Base-by-base conservation (phyloP, 2,888 invertebrate species). In the Ectropis crepuscularia region DNA sequence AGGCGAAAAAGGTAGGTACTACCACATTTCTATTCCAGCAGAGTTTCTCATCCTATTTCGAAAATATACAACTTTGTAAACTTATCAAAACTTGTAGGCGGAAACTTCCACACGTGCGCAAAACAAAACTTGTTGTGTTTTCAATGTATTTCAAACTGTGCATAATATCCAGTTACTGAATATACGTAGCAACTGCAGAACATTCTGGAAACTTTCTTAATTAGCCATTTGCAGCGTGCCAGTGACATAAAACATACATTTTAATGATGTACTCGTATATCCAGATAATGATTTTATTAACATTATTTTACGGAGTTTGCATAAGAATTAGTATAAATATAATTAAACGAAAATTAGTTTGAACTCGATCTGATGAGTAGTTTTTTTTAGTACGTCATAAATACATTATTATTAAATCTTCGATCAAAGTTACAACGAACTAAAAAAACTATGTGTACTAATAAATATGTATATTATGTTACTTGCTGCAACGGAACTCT, bases 171-270 rank as follows among this genome's bases (percentile, higher is more conserved):
- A n/a, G 48, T 53, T 62, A 57, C 57, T 11, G 39, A 49, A 53
- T 16, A 9, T 53, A 45, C 48, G 16, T 10, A 50, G 50, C 57
- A 49, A 38, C 42, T 58, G 49, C 39, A 12, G 38, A 53, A 58
- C 37, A 57, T 45, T 37, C 39, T 2, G 39, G 37, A 8, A 59
- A 63, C 59, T 64, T 59, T 60, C 59, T 55, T 51, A 59, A 64
- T 64, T 64, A 60, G 47, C 4, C 42, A 60, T 50, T 43, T 57
- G 53, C 38, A 38, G 9, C 39, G 41, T 47, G 42, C 36, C 28
- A 28, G 16, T 28, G 4, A 28, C 16, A 28, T 28, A 28, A 59
- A 55, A 51, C 38, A 55, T 46, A 63, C 47, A 63, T 58, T 58
- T 53, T 46, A 57, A 53, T 57, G 48, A 53, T 38, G 28, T 6